A percentile compares a stretch with the other conserved stretches of the same genome.
These are phyloP conservation scores for Tragopan temminckii DNA, from an alignment of 2,797 vertebrate genomes.

Conservation along the genomic window DNA sequence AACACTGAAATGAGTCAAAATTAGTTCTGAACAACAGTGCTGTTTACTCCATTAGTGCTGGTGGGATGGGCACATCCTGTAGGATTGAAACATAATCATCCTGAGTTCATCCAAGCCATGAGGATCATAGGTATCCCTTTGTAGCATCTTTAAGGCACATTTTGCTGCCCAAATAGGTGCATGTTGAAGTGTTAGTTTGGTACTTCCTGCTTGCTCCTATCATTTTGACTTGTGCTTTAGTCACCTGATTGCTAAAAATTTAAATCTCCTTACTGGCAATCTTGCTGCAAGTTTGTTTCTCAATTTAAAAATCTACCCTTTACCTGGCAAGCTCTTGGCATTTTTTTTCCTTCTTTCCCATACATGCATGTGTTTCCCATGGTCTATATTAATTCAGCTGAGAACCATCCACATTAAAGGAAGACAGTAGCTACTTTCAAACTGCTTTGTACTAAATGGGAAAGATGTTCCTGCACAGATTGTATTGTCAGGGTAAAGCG, in stretches of 20 bases:
- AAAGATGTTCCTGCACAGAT: not conserved
- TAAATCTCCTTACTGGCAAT: not conserved
- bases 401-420: not conserved
- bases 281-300: not conserved
- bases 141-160: not conserved
- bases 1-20: not conserved
- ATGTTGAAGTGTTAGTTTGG: not conserved
- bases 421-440: not conserved
- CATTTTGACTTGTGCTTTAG: not conserved
- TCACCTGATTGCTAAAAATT: not conserved
- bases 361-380: not conserved
- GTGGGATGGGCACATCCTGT: not conserved
- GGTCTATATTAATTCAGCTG: not conserved
- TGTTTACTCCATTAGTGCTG: not conserved
- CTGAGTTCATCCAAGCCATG: not conserved
- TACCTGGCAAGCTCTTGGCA: not conserved
- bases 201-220: not conserved
- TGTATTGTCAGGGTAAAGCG: not conserved
- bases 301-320: not conserved
- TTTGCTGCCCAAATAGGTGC: not conserved
- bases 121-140: not conserved
- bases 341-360: not conserved
- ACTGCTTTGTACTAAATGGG: not conserved
- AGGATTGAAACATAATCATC: not conserved
- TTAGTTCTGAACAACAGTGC: not conserved